Percentiles rank a stretch among this genome's conserved stretches.
These are phyloP conservation scores for Parazoanthus swiftii DNA, from an alignment of 92 coral and sea anemone species.

Conservation along the genomic window DNA sequence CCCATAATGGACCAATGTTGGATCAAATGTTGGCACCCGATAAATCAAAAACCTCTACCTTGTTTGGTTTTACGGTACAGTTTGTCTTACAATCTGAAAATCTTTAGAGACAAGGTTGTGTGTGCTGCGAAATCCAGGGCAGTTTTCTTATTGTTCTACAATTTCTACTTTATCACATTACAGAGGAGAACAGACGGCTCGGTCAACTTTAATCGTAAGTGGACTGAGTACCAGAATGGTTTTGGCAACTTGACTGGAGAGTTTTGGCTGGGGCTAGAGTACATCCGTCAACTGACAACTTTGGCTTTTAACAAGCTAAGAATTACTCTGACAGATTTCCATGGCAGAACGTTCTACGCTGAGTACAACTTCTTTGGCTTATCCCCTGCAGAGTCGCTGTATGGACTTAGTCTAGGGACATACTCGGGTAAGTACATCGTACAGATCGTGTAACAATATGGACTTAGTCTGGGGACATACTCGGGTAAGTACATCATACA, in stretches of 20 bases:
- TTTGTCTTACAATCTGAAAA: too few relatives aligned
- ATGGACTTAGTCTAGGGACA: conserved; percentile 9
- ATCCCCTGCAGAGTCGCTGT: conserved; percentile 12
- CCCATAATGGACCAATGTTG: too few relatives aligned
- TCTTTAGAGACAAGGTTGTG: neutral
- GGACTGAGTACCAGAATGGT: conserved; percentile 29
- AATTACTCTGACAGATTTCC: conserved; percentile 5
- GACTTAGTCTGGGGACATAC: neutral
- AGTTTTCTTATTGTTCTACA: neutral
- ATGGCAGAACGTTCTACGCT: neutral
- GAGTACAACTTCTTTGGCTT: conserved; percentile 19
- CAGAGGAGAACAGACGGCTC: conserved; percentile 23
- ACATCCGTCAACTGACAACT: neutral
- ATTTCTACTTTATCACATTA: neutral
- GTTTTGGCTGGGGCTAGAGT: conserved; percentile 27
- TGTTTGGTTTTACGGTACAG: neutral
- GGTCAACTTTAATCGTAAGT: conserved; percentile 31
- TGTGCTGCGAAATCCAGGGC: neutral
- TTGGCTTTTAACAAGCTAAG: neutral
- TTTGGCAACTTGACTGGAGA: conserved; percentile 26
- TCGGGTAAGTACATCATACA: neutral
- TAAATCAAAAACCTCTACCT: too few relatives aligned
- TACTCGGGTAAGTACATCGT: conserved; percentile 12
- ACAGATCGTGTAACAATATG: too few relatives aligned
- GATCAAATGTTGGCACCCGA: neutral